A percentile compares a stretch with the other conserved stretches of the same genome.
These are phyloP conservation scores for Notocelia uddmanniana DNA, from an alignment of 2,888 invertebrate species.

Conservation along the genomic window DNA sequence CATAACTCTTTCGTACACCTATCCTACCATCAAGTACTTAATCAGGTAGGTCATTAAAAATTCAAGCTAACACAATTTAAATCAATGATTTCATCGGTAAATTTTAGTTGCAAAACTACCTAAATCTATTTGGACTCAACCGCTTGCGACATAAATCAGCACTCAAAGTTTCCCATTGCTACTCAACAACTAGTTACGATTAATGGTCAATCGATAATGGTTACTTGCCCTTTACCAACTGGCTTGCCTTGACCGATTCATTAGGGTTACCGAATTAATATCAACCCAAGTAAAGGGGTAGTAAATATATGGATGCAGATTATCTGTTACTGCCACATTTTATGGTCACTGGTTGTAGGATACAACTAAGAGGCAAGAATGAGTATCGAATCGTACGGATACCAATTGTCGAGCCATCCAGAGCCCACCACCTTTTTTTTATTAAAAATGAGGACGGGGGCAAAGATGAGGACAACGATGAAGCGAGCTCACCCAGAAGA, in stretches of 20 bases:
- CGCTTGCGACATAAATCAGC: slow-evolving; percentile 16
- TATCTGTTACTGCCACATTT: no score
- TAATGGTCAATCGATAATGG: slow-evolving; percentile 32
- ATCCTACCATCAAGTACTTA: no score
- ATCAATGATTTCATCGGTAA: slow-evolving; percentile 2
- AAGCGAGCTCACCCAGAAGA: no score
- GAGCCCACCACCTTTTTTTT: no score
- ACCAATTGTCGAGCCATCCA: no score
- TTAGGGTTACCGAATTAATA: neutral
- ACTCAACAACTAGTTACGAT: slow-evolving; percentile 26
- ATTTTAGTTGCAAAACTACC: slow-evolving; percentile 12
- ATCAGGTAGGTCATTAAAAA: no score
- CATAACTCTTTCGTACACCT: neutral
- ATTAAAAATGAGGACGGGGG: no score
- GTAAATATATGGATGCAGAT: no score
- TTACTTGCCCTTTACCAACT: slow-evolving; percentile 37
- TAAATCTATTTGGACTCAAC: slow-evolving; percentile 15
- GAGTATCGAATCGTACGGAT: no score
- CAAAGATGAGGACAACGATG: no score
- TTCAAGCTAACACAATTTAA: neutral
- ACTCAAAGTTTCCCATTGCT: slow-evolving; percentile 16
- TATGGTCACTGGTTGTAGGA: no score
- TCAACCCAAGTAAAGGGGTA: neutral
- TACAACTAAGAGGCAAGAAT: no score
- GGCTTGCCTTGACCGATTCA: slow-evolving; percentile 28